Evolutionary conservation across 2,888 invertebrate genomes (phyloP).

Genomic region (Morpho deidamia): DNA sequence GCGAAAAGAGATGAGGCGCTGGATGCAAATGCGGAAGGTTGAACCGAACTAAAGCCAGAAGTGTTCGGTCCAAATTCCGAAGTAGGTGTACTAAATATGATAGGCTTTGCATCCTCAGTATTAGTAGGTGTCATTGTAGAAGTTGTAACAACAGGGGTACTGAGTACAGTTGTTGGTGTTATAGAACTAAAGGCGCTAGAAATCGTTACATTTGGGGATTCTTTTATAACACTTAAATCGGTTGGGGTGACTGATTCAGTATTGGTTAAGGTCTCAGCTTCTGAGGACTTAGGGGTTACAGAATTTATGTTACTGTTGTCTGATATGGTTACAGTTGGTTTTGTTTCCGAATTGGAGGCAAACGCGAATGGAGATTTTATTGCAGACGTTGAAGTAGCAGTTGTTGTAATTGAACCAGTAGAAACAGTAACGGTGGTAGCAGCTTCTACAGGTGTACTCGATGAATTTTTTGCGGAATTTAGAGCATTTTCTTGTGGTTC

Average conservation of each 20-base stretch:
- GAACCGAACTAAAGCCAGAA: neutral
- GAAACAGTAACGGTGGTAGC: neutral
- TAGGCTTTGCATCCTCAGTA: slow-evolving; percentile 12
- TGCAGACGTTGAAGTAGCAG: neutral
- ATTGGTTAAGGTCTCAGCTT: neutral
- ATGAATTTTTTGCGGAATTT: neutral
- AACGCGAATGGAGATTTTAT: too few relatives aligned
- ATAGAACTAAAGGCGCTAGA: neutral
- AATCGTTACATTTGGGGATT: slow-evolving; percentile 1
- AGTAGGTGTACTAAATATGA: slow-evolving; percentile 13
- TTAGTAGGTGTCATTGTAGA: slow-evolving; percentile 8
- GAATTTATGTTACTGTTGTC: neutral
- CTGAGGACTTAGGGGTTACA: neutral
- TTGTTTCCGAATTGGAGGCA: neutral
- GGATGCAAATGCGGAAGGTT: slow-evolving; percentile 23
- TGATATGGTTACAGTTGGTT: neutral
- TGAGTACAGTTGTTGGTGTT: slow-evolving; percentile 7
- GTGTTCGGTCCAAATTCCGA: neutral
- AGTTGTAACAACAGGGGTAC: slow-evolving; percentile 10
- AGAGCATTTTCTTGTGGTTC: neutral
- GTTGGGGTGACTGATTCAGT: neutral
- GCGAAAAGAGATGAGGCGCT: slow-evolving; percentile 25
- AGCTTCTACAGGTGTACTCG: neutral
- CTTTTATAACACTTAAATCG: neutral
- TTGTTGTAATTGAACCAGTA: slow-evolving; percentile 7